phyloP scores from a whole-genome alignment of 2,888 invertebrate species.

The Neoaliturus tenellus region DNA sequence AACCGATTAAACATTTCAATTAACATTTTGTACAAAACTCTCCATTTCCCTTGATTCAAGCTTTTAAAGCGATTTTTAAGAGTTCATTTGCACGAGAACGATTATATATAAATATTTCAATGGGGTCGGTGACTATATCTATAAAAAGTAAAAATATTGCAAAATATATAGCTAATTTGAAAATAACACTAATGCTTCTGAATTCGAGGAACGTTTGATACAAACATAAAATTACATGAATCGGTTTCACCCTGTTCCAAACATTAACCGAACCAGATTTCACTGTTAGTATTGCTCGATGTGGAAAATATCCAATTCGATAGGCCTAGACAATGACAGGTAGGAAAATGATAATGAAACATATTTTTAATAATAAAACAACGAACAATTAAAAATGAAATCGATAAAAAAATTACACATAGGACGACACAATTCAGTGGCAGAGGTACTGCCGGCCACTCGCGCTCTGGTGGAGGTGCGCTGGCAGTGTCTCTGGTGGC shows the following conservation, averaged over 20 bases:
- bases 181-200: slow-evolving; percentile 4
- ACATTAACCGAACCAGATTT: not conserved
- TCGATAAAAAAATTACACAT: slow-evolving; percentile 10
- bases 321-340: slow-evolving; percentile 18
- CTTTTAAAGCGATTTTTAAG: slow-evolving; percentile 42
- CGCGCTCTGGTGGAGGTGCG: slow-evolving; percentile 1
- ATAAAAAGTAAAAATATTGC: slow-evolving; percentile 52
- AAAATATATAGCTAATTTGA: slow-evolving; percentile 43
- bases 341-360: slow-evolving; percentile 17
- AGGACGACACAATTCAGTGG: slow-evolving; percentile 40
- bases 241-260: slow-evolving; percentile 1
- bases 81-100: slow-evolving; percentile 43
- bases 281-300: slow-evolving; percentile 28
- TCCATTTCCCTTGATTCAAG: slow-evolving; percentile 34
- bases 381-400: slow-evolving; percentile 40
- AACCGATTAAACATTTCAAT: slow-evolving; percentile 32
- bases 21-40: slow-evolving; percentile 45
- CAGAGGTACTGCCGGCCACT: slow-evolving; percentile 27
- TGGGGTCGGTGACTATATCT: slow-evolving; percentile 19
- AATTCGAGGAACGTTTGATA: slow-evolving; percentile 11
- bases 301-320: not conserved
- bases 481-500: slow-evolving; percentile 52
- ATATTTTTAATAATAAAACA: slow-evolving; percentile 37
- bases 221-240: slow-evolving; percentile 21
- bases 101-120: slow-evolving; percentile 37